A percentile compares a stretch with the other conserved stretches of the same genome.
Conservation (phyloP, 1,140 invertebrate genomes). For the Parasteatoda tepidariorum region DNA sequence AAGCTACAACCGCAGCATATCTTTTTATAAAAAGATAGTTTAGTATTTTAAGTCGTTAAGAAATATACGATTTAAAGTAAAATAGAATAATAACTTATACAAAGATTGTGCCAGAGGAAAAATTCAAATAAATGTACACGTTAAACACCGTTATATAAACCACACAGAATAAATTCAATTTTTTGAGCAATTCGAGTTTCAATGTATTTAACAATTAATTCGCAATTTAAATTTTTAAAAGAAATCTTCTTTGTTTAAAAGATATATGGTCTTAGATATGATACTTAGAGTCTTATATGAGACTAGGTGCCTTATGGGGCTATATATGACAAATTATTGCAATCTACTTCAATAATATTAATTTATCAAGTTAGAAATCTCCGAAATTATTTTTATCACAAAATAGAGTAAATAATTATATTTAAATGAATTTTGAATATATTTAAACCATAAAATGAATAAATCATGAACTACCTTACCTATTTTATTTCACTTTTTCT, state of each 20-base stretch:
- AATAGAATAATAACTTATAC: too few relatives aligned
- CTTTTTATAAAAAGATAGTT: too few relatives aligned
- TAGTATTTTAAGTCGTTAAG: too few relatives aligned
- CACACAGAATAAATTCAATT: too few relatives aligned
- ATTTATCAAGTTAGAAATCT: background rate
- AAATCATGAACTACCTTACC: background rate
- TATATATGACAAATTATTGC: background rate
- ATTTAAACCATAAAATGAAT: background rate
- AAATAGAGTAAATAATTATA: background rate
- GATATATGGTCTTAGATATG: too few relatives aligned
- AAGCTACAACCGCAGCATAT: too few relatives aligned
- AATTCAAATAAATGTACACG: too few relatives aligned
- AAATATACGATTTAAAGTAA: too few relatives aligned
- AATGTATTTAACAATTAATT: constrained; percentile 3
- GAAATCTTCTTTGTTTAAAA: background rate
- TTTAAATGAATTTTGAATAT: background rate
- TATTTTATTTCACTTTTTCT: background rate
- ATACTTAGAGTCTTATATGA: background rate
- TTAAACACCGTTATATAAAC: constrained; percentile 2
- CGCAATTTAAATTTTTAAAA: constrained; percentile 4
- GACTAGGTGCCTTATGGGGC: background rate
- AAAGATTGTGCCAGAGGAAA: too few relatives aligned
- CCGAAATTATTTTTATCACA: constrained; percentile 4
- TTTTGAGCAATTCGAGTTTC: constrained; percentile 4
- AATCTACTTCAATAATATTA: background rate